Base-by-base conservation (phyloP, 2,888 invertebrate genomes). In the Theretra japonica region DNA sequence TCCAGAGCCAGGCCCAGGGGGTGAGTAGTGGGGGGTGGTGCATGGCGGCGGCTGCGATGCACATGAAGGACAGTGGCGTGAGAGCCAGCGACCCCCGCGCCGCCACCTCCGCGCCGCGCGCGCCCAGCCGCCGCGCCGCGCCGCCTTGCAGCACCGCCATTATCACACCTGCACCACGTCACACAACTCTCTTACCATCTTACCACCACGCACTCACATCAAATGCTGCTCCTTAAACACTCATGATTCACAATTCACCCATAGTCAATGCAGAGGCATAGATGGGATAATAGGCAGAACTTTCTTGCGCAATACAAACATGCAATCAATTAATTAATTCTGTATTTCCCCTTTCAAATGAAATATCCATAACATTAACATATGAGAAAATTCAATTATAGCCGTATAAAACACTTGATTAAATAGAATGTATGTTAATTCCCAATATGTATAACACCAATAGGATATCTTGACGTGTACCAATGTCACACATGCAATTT, bases 81-180 rank as follows among this genome's bases (percentile, higher is more conserved):
- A 98, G 91, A 85, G 97, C 95, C 28, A 99, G 95, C 11, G 99
- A 98, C 77, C 95, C 91, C 70, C 96, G 94, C 4, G 97, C 97
- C 60, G 96, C 96, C 3, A 90, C 88, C 87, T 96, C 96, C 59
- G 97, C 97, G 80, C 96, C 96, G 69, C 96, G 95, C 30, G 96
- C 95, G 15, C 88, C 96, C 57, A 99, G 95, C 72, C 97, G 95
- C 72, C 99, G 95, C 0, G 98, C 98, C 84, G 97, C 98, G 4
- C 97, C 96, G 59, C 99, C 99, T 95, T 99, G 99, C 71, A 98
- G 95, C 62, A 97, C 79, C 21, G 98, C 97, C 99, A 99, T 99
- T 73, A 97, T 96, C 60, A 98, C 80, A 70, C 96, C 96, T 96
- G 74, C 41, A 41, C 80, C 70, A 15, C 56, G 59, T 50, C n/a